Percentiles rank a stretch among this genome's conserved stretches.
These are phyloP conservation scores for Tipula unca DNA, from an alignment of 2,888 invertebrate genomes.

Conservation along the genomic window DNA sequence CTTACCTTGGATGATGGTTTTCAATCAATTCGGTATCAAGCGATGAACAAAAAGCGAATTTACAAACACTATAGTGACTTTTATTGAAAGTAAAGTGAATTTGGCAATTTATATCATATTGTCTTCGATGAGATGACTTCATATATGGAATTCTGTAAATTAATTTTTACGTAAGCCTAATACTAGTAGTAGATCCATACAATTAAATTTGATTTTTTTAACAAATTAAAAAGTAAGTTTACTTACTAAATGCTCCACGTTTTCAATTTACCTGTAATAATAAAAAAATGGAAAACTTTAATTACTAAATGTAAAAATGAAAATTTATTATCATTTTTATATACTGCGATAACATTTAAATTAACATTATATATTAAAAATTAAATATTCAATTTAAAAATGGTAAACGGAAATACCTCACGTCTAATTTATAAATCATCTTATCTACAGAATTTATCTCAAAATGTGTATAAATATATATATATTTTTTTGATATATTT, in stretches of 20 bases:
- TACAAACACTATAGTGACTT: no score
- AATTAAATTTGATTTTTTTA: no score
- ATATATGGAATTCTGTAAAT: no score
- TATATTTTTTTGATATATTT: neutral
- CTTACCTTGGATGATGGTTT: no score
- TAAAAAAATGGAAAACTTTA: neutral
- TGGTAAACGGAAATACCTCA: neutral
- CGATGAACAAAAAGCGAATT: no score
- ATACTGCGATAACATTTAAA: neutral
- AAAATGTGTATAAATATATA: neutral
- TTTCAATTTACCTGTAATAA: neutral
- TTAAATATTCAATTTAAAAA: neutral
- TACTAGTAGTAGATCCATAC: no score
- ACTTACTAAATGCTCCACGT: neutral
- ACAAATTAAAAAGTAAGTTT: neutral
- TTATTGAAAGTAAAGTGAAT: no score
- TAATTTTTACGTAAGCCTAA: no score
- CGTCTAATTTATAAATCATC: slow-evolving; percentile 14
- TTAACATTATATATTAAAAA: neutral
- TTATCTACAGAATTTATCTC: neutral
- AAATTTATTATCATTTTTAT: neutral
- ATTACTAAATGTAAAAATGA: neutral
- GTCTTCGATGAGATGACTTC: no score
- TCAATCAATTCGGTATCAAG: no score
- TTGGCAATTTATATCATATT: no score